These are phyloP conservation scores for Chlamydotis undulata DNA, from an alignment of 2,113 vertebrate species.

Conservation along the genomic window DNA sequence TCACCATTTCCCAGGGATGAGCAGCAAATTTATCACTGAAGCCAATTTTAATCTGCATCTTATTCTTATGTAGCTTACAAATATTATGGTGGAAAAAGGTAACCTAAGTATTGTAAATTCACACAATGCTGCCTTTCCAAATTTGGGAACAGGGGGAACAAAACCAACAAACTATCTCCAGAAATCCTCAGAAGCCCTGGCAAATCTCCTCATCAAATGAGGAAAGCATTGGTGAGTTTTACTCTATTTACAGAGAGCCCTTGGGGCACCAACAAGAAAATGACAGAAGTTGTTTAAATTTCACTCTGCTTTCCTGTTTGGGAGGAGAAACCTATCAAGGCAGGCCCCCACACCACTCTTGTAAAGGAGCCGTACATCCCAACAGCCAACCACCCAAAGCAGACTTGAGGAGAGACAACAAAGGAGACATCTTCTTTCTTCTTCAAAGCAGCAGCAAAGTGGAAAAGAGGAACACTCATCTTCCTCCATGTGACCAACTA, in stretches of 20 bases:
- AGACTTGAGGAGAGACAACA: neutral
- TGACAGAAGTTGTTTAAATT: neutral
- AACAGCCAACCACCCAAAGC: neutral
- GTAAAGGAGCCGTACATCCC: accelerated
- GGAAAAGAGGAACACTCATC: neutral
- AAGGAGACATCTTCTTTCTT: neutral
- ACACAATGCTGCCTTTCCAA: neutral
- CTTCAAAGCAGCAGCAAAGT: neutral
- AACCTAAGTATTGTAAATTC: neutral
- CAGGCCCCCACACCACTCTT: neutral
- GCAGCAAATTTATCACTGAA: neutral
- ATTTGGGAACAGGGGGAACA: neutral
- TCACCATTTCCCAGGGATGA: neutral
- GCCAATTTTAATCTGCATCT: neutral
- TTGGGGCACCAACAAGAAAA: neutral
- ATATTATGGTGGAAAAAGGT: neutral
- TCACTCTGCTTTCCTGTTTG: accelerated
- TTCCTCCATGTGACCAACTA: neutral
- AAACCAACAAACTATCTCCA: neutral
- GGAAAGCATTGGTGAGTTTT: neutral
- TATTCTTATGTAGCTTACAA: neutral
- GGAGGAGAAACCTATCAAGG: neutral
- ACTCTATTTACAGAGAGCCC: neutral
- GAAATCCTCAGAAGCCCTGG: neutral
- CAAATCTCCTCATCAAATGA: neutral